Percentiles rank a stretch among this genome's conserved stretches.
Conservation (phyloP, 2,113 vertebrate genomes). For the Pachycephala philippinensis region DNA sequence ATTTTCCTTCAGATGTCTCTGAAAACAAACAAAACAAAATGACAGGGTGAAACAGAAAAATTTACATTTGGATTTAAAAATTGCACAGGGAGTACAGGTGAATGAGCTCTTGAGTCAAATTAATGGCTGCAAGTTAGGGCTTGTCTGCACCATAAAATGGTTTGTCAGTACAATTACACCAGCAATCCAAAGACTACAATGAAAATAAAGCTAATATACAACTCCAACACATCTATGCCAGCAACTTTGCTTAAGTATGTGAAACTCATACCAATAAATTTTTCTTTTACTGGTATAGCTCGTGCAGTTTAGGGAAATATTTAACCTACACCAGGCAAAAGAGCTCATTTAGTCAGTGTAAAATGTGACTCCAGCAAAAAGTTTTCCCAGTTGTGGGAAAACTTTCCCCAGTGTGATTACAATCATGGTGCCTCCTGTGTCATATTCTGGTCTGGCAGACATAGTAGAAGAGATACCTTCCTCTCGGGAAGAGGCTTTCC, state of each 20-base stretch:
- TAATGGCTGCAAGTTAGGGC: neutral
- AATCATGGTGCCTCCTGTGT: too few relatives aligned
- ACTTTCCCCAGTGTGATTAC: neutral
- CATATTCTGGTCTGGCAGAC: neutral
- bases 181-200: neutral
- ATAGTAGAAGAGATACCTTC: neutral
- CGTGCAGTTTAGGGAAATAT: neutral
- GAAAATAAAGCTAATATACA: neutral
- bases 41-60: neutral
- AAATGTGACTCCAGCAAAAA: neutral
- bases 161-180: conserved; percentile 4
- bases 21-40: conserved; percentile 38
- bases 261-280: neutral
- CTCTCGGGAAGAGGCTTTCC: neutral
- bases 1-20: conserved; percentile 63
- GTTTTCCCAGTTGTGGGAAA: neutral
- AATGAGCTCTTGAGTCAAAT: neutral
- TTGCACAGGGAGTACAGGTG: neutral
- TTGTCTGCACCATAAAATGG: neutral
- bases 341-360: neutral
- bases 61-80: neutral
- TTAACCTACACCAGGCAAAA: neutral
- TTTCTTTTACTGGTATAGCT: neutral
- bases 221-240: neutral
- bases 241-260: neutral